Conservation (phyloP, 2,113 vertebrate genomes). For the Paralichthys olivaceus region DNA sequence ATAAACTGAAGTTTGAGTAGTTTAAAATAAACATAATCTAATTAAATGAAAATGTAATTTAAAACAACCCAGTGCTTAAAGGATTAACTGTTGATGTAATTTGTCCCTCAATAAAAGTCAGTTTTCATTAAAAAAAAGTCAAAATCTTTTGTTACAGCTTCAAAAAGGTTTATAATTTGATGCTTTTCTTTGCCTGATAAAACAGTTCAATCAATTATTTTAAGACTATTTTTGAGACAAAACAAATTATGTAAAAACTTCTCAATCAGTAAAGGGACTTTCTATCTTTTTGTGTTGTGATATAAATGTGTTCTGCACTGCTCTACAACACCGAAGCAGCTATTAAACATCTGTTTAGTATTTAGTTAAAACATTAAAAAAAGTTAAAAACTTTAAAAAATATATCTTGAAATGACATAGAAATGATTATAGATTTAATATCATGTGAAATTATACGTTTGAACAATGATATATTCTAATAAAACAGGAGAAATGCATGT, state of each 20-base stretch:
- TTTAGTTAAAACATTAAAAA: too few relatives aligned
- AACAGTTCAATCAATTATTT: not conserved
- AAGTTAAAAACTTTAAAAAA: too few relatives aligned
- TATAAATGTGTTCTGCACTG: not conserved
- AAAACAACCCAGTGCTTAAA: too few relatives aligned
- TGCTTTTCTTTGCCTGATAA: not conserved
- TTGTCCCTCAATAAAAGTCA: not conserved
- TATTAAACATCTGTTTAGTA: not conserved
- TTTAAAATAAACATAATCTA: too few relatives aligned
- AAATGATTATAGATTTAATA: not conserved
- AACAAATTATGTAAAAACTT: not conserved
- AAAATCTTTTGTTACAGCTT: not conserved
- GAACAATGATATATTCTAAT: not conserved
- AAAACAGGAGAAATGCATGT: not conserved
- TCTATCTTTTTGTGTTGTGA: not conserved
- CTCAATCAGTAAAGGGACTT: not conserved
- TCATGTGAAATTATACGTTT: not conserved
- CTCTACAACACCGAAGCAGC: not conserved
- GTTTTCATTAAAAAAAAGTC: too few relatives aligned
- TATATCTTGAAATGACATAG: too few relatives aligned
- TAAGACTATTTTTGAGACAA: not conserved
- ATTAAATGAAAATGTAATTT: too few relatives aligned
- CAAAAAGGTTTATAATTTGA: too few relatives aligned
- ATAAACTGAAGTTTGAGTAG: too few relatives aligned
- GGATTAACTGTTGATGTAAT: too few relatives aligned